Percentiles rank a stretch among this genome's conserved stretches.
These are phyloP conservation scores for Triops cancriformis DNA, from an alignment of 1,140 invertebrate species.

Conservation along the genomic window DNA sequence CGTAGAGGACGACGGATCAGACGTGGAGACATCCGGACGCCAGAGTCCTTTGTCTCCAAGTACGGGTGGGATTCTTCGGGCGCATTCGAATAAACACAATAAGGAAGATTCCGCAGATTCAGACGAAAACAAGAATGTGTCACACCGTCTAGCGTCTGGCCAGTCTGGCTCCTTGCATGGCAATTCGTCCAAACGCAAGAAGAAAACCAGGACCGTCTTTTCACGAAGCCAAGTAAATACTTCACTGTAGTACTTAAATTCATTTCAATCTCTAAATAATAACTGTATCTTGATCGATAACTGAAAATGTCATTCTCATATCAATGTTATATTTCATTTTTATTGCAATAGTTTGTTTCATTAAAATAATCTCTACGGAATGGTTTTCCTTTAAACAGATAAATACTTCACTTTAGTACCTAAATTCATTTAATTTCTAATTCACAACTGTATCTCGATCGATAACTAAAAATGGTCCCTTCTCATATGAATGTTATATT, in stretches of 20 bases:
- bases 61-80: background rate
- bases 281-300: background rate
- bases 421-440: too few relatives aligned
- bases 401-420: too few relatives aligned
- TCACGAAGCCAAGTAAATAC: constrained; percentile 55
- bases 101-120: background rate
- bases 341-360: too few relatives aligned
- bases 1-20: constrained; percentile 23
- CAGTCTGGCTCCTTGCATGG: constrained; percentile 3
- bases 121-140: background rate
- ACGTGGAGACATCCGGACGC: constrained; percentile 4
- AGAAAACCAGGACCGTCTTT: constrained; percentile 97
- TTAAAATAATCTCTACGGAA: too few relatives aligned
- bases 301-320: too few relatives aligned
- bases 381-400: too few relatives aligned
- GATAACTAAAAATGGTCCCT: too few relatives aligned
- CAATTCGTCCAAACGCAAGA: constrained; percentile 65
- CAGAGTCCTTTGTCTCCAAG: background rate
- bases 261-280: background rate
- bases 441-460: too few relatives aligned
- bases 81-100: background rate
- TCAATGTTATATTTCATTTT: too few relatives aligned
- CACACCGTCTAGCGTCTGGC: constrained; percentile 1
- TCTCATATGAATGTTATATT: too few relatives aligned
- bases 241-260: background rate